Evolutionary conservation across 2,888 invertebrate genomes (phyloP).

Genomic region (Hetaerina titia): DNA sequence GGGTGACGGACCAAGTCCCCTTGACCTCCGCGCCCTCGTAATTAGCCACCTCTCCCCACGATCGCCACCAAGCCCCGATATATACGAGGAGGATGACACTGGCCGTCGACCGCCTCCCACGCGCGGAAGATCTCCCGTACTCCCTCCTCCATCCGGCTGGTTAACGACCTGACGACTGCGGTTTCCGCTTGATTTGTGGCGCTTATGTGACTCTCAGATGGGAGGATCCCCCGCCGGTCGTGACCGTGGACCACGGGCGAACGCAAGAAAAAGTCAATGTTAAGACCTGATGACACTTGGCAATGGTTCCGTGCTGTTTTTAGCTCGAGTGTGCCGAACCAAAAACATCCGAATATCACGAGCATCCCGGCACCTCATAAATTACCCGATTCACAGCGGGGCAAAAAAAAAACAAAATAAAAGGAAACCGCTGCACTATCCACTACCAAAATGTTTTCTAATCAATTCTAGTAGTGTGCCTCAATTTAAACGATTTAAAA

Average conservation of each 20-base stretch:
- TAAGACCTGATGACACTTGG: constrained; percentile 3
- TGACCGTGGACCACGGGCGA: neutral
- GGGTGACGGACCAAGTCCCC: too few species aligned
- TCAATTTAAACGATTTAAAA: neutral
- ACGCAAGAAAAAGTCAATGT: neutral
- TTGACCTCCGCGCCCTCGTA: neutral
- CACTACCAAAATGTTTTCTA: neutral
- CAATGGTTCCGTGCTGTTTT: neutral
- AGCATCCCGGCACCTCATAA: neutral
- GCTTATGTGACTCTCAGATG: too few species aligned
- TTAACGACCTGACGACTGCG: neutral
- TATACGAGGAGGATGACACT: neutral
- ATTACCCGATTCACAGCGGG: neutral
- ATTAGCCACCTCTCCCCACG: neutral
- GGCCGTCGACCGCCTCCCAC: neutral
- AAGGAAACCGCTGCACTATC: neutral
- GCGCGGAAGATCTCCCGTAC: neutral
- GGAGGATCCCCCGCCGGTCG: neutral
- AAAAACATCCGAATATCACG: neutral
- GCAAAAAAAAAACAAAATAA: neutral
- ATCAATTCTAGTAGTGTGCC: neutral
- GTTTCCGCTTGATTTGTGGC: neutral
- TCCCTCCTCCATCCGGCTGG: neutral
- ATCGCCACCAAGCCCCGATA: neutral
- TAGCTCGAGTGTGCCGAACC: neutral